Evolutionary conservation across 1,140 invertebrate genomes (phyloP), one percentile per base, ranked within the genome.

Genomic region (Elymnias hypermnestra): DNA sequence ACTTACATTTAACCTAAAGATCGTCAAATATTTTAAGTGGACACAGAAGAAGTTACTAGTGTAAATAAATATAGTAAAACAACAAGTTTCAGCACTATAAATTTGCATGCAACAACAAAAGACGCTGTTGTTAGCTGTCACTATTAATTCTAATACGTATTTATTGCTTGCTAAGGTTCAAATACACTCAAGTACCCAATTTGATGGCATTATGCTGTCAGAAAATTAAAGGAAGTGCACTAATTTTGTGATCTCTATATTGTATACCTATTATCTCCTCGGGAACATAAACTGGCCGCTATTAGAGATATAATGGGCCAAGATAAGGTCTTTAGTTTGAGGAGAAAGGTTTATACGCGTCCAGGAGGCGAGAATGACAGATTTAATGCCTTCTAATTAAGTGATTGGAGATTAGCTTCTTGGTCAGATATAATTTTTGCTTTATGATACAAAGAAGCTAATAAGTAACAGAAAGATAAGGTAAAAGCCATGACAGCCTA

Each of bases 381-480:
- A 75, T 77, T 77, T 81, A 81, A 70, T 70, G 66, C 66, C 56
- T 49, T 67, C 62, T 77, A 77, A 81, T 81, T 81, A 73, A 76
- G 66, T 59, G 67, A 76, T 79, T 60, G 37, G 25, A 67, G 63
- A 78, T 73, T 70, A 33, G 43, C 45, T n/a, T n/a, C n/a, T n/a
- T n/a, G n/a, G n/a, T n/a, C n/a, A n/a, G n/a, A n/a, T n/a, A n/a
- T n/a, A n/a, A n/a, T n/a, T n/a, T n/a, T n/a, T n/a, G n/a, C n/a
- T n/a, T n/a, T n/a, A n/a, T n/a, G n/a, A n/a, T n/a, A n/a, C n/a
- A n/a, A n/a, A n/a, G n/a, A n/a, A n/a, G n/a, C n/a, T n/a, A n/a
- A n/a, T n/a, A n/a, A n/a, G n/a, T n/a, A n/a, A n/a, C n/a, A n/a
- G n/a, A n/a, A n/a, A n/a, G n/a, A n/a, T n/a, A n/a, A n/a, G n/a